Percentiles rank a stretch among this genome's conserved stretches.
Conservation (phyloP, 2,113 vertebrate genomes). For the Trogon melanurus region DNA sequence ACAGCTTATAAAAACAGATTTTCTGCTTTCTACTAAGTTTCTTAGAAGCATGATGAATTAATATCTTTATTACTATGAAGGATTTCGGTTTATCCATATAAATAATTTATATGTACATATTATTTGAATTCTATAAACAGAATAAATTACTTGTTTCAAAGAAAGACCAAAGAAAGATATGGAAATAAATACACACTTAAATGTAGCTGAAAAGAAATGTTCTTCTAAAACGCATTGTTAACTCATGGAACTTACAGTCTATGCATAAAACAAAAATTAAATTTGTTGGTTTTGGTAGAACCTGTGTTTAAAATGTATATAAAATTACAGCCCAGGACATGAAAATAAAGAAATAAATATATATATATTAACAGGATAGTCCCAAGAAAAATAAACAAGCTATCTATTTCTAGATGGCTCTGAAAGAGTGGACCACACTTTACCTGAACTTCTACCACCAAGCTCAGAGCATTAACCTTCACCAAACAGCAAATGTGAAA, state of each 20-base stretch:
- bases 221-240: neutral
- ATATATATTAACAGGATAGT: neutral
- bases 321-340: neutral
- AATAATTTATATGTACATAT: neutral
- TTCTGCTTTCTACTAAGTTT: neutral
- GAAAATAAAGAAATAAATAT: neutral
- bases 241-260: neutral
- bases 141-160: neutral
- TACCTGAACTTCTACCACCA: neutral
- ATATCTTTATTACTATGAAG: neutral
- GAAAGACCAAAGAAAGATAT: neutral
- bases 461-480: neutral
- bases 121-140: neutral
- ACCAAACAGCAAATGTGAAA: neutral
- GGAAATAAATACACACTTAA: neutral
- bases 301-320: neutral
- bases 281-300: neutral
- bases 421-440: neutral
- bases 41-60: neutral
- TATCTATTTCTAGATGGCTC: neutral
- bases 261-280: neutral
- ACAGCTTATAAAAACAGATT: neutral
- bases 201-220: neutral
- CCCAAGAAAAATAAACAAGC: neutral
- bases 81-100: neutral